Base-by-base conservation (phyloP, 2,113 vertebrate species). In the Lampris incognitus region DNA sequence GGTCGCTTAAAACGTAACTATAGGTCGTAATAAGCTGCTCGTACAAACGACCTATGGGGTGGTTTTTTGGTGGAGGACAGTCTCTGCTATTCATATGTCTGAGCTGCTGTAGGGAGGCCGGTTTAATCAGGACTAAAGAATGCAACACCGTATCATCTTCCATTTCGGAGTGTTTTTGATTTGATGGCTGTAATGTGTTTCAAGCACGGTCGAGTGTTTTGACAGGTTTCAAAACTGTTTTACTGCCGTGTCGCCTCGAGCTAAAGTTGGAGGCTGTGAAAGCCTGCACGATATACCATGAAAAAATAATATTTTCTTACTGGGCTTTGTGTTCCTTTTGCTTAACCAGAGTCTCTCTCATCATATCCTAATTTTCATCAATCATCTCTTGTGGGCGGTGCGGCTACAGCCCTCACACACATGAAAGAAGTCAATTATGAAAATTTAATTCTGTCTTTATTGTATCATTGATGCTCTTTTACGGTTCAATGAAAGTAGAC, bases 291-390 rank as follows among this genome's bases (percentile, higher is more conserved):
- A 82, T 62, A 10, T 48, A 74, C 37, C 38, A 69, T 87, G 41
- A 82, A 82, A 83, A 57, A 88, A 86, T 59, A 1, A 87, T 88
- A 70, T 66, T 79, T 74, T 74, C 76, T 82, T 66, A 61, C 74
- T 46, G 72, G 70, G 82, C 77, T 62, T 79, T 39, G 9, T 24
- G 4, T 54, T 0, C 63, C 44, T 39, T 24, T 24, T 24, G 24
- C 58, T 71, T 74, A 54, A 69, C 5, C 75, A 67, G 75, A 11
- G 48, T 39, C 36, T 9, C 42, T 63, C 83, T 87, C 84, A 83
- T 87, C 81, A 88, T 83, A 85, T 7, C 9, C 58, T 72, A 24
- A 79, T 81, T 84, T 70, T 65, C 46, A 70, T 74, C 77, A 42
- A 52, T 72, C 10, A 58, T 38, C 13, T 83, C 64, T 71, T 76